Conservation (phyloP, 2,113 vertebrate genomes). For the Erythrolamprus reginae region DNA sequence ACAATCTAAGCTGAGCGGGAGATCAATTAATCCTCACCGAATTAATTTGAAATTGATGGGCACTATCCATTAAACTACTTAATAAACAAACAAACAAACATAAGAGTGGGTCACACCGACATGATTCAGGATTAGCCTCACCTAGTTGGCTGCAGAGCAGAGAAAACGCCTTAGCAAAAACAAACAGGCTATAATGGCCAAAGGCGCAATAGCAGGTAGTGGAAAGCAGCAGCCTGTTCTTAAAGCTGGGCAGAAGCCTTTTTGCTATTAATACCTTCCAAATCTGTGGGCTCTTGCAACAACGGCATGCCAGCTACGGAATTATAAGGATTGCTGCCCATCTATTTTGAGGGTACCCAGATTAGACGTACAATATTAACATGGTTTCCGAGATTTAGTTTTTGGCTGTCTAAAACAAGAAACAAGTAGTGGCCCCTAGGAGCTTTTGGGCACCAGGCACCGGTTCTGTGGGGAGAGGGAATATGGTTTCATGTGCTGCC, state of each 20-base stretch:
- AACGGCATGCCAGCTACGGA: not conserved
- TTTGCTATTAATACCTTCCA: not conserved
- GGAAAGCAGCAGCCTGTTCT: fast-evolving
- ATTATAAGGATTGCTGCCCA: not conserved
- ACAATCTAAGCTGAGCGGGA: not conserved
- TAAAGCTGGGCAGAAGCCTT: not conserved
- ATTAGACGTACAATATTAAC: not conserved
- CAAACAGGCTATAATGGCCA: not conserved
- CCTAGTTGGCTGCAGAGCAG: not conserved
- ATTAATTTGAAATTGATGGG: not conserved
- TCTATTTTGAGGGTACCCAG: not conserved
- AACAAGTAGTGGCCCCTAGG: no score
- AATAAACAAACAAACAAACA: not conserved
- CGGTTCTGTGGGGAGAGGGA: no score
- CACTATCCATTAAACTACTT: not conserved
- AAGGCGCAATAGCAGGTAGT: not conserved
- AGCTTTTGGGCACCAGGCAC: no score
- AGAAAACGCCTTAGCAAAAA: not conserved
- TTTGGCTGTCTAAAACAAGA: not conserved
- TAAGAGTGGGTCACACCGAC: not conserved
- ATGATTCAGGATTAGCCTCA: not conserved
- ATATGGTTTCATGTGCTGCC: no score
- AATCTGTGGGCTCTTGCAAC: not conserved
- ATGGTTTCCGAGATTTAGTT: not conserved
- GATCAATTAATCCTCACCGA: not conserved